A percentile compares a stretch with the other conserved stretches of the same genome.
These are phyloP conservation scores for Gymnocypris eckloni DNA, from an alignment of 2,797 vertebrate genomes.

Conservation along the genomic window DNA sequence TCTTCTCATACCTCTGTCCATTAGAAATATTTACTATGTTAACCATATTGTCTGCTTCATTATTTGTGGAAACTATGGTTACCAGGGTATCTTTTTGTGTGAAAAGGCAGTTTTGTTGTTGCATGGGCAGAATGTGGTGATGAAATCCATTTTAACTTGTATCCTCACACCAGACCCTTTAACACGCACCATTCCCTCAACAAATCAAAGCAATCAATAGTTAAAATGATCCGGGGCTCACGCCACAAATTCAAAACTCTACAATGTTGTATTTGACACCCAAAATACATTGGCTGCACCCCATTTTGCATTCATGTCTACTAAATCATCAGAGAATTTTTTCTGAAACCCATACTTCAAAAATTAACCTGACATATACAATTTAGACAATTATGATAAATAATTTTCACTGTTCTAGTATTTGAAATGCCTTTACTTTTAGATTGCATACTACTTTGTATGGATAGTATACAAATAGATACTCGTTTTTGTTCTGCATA, in stretches of 20 bases:
- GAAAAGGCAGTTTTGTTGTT: neutral
- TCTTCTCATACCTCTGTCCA: neutral
- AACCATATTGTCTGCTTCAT: neutral
- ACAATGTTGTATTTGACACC: neutral
- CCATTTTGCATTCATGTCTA: neutral
- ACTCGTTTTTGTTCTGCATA: too few relatives aligned
- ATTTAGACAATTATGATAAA: neutral
- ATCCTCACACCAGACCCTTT: neutral
- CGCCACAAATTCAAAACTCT: neutral
- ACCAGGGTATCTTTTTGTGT: neutral
- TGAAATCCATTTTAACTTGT: slow-evolving; percentile 1
- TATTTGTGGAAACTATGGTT: neutral
- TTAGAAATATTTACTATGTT: neutral
- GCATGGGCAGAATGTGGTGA: neutral
- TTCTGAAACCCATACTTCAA: too few relatives aligned
- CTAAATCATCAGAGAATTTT: neutral
- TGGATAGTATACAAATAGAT: too few relatives aligned
- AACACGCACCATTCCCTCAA: neutral
- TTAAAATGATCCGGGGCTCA: neutral
- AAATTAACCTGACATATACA: neutral
- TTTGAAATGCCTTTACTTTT: neutral
- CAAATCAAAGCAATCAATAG: neutral
- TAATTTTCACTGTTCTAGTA: neutral
- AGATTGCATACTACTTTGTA: neutral
- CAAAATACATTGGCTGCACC: neutral